Evolutionary conservation across 92 coral and sea anemone genomes (phyloP).

Genomic region (Porites rus): DNA sequence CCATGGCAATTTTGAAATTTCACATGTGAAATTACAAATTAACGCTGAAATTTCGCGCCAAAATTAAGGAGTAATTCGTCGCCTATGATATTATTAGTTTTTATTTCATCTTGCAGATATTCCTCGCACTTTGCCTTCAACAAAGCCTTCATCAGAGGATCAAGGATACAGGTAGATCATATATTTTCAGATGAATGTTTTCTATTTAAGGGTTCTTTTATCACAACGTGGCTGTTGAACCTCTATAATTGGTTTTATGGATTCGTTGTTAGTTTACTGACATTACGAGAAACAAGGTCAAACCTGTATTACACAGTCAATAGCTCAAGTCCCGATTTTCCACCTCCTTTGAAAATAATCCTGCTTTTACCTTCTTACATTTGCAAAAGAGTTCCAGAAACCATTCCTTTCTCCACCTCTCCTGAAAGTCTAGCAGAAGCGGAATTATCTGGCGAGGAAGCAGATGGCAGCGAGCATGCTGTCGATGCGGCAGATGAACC

Average conservation of each 20-base stretch:
- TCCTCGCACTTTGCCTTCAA: not conserved
- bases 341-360: not conserved
- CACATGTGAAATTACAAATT: no score
- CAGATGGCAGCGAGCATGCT: not conserved
- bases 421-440: slow-evolving; percentile 30
- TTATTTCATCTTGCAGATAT: not conserved
- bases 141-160: not conserved
- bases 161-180: slow-evolving; percentile 24
- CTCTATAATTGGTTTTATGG: no score
- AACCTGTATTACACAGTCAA: no score
- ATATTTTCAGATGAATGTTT: no score
- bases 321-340: not conserved
- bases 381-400: slow-evolving; percentile 17
- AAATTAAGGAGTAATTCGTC: no score
- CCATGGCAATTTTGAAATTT: no score
- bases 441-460: slow-evolving; percentile 23
- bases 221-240: no score
- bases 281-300: no score
- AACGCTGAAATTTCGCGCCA: no score
- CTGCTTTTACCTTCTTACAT: not conserved
- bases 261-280: no score
- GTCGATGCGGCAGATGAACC: not conserved
- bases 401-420: slow-evolving; percentile 26
- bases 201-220: no score
- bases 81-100: no score